Conservation (phyloP, 2,888 invertebrate genomes). For the Tridacna gigas region DNA sequence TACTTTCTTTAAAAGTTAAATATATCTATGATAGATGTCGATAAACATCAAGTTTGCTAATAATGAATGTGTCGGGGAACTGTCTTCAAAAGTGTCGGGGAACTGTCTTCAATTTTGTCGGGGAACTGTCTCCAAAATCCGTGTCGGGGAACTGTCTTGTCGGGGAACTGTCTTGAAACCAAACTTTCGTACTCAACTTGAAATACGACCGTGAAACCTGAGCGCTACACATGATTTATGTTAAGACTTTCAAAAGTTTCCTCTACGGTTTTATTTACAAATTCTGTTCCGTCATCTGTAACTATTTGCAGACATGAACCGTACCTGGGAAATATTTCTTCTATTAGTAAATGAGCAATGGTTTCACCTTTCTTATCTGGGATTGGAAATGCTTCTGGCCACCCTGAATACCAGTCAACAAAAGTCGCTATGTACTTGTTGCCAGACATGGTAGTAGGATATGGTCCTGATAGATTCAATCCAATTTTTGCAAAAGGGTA, state of each 20-base stretch:
- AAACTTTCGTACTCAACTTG: too few species aligned
- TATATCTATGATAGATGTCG: too few species aligned
- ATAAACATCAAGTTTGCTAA: too few species aligned
- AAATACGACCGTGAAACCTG: too few species aligned
- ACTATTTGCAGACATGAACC: background rate
- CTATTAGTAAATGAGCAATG: conserved; percentile 48
- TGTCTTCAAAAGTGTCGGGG: too few species aligned
- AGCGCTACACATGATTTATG: too few species aligned
- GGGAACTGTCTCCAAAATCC: too few species aligned
- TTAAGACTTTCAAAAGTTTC: conserved; percentile 36
- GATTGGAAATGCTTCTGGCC: background rate
- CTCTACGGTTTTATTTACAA: conserved; percentile 16
- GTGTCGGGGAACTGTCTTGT: too few species aligned
- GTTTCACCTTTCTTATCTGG: conserved; percentile 3
- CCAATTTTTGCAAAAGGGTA: conserved; percentile 40
- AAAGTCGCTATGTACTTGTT: conserved; percentile 41
- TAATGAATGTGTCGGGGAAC: too few species aligned
- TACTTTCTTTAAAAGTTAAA: too few species aligned
- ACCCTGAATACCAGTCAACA: conserved; percentile 26
- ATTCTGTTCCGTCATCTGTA: conserved; percentile 11
- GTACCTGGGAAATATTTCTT: conserved; percentile 56
- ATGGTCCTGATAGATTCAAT: conserved; percentile 42
- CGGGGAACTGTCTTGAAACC: too few species aligned
- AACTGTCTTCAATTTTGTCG: too few species aligned
- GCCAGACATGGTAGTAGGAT: conserved; percentile 21